Base-by-base conservation (phyloP, 2,888 invertebrate genomes). In the Rotaria macrura region DNA sequence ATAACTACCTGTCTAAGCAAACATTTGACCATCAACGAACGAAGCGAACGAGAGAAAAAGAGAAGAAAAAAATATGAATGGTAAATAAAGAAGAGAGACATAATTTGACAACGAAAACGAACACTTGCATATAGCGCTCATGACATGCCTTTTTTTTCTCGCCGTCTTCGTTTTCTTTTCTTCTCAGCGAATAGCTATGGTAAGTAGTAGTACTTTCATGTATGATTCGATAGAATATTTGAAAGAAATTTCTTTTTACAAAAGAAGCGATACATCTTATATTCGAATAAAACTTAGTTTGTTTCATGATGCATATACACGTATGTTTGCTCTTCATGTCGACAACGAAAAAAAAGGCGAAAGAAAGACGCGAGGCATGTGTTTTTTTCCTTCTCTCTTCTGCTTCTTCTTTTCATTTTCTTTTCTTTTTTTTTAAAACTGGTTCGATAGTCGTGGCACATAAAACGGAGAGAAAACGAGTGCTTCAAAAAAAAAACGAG, bases 1-100 rank as follows among this genome's bases (percentile, higher is more conserved):
- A 65, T 65, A 34, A 65, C 65, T 65, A 65, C 65, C 65, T 65
- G 65, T 34, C 79, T 43, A 79, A 79, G 79, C 79, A 79, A 79
- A 79, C 43, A 79, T 79, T 79, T 79, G 79, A 79, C 79, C 79
- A 79, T 79, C 79, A 79, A 65, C 65, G 65, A 65, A 65, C 34
- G 65, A 65, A 65, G 65, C 34, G 34, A 17, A 34, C 2, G 29
- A 34, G 34, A 29, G 17, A 34, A 14, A 34, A 12, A 65, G 20
- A 34, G 34, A 65, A 65, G 34, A 65, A 65, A 65, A 65, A 65
- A 34, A 65, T 65, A 65, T 65, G 65, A 65, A 65, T 65, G 65
- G 65, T 65, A 65, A 65, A 65, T 65, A 65, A 65, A 65, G 65
- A 65, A 38, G 65, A 65, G 34, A 34, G 34, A 65, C 65, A 65